Evolutionary conservation across 2,888 invertebrate species (phyloP), one percentile per base, ranked within the genome.

Genomic region (Hanleya hanleyi): DNA sequence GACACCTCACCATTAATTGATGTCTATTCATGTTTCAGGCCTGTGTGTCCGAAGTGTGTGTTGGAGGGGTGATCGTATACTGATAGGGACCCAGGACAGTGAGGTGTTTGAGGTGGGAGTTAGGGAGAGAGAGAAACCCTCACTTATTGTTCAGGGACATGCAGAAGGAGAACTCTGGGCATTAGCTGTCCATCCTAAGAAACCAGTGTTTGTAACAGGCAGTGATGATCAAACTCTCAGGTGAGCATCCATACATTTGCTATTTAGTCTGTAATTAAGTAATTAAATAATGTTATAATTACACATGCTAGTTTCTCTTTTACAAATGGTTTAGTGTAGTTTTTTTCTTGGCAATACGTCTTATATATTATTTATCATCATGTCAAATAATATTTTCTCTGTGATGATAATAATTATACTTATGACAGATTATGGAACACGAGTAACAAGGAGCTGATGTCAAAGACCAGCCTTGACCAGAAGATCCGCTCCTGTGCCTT

Each of bases 101-200:
- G 89, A 90, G 77, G 86, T 91, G 61, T 88, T 89, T 78, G 90
- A 91, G 77, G 79, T 90, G n/a, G 77, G 78, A 41, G 83, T 86
- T 4, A 79, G 84, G 35, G 86, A 87, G 9, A 75, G 82, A 33
- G 86, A 87, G 57, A 87, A 84, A 65, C 86, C 87, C 1, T 74
- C 79, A 12, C 87, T 88, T 76, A 50, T 89, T 32, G 86, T 89
- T 35, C 88, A 89, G 71, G 90, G 90, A 7, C 91, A 91, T 78
- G 87, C 89, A 62, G 91, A 90, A 74, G 90, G 90, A 36, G 90
- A 90, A 76, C 79, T 91, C 65, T 91, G 90, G 90, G 90, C 89
- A 18, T 77, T 91, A 61, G 89, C 90, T 35, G 84, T 87, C 9
- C 90, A 90, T 77, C 89, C 90, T 4, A 84, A 84, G 70, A 88